Evolutionary conservation across 2,888 invertebrate genomes (phyloP).

Genomic region (Cremastobaeus sp.): DNA sequence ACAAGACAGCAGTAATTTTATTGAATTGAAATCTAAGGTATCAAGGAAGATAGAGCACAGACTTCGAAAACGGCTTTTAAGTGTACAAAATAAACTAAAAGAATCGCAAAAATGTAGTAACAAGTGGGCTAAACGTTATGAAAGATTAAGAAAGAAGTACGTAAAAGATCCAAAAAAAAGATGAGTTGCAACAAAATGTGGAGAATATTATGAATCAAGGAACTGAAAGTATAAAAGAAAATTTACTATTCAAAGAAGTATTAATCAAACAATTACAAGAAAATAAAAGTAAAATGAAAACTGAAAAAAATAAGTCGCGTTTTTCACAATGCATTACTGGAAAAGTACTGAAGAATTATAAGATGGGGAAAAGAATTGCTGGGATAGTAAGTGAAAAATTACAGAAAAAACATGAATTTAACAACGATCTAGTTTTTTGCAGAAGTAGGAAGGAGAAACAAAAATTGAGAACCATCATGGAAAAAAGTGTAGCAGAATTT

Average conservation of each 20-base stretch:
- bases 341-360: constrained; percentile 26
- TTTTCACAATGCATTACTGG: constrained; percentile 17
- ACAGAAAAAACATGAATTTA: constrained; percentile 10
- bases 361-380: constrained; percentile 8
- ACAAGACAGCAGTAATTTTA: not conserved
- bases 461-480: constrained; percentile 1
- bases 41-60: not conserved
- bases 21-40: not conserved
- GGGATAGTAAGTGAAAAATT: constrained; percentile 9
- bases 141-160: too few species aligned
- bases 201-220: constrained; percentile 16
- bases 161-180: too few species aligned
- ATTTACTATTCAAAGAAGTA: constrained; percentile 14
- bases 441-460: constrained; percentile 22
- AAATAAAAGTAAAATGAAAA: constrained; percentile 8
- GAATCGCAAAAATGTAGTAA: not conserved
- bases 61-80: not conserved
- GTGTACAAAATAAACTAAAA: not conserved
- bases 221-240: constrained; percentile 6
- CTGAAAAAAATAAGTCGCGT: constrained; percentile 13
- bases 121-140: too few species aligned
- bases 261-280: constrained; percentile 18
- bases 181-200: not conserved
- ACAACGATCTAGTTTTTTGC: constrained; percentile 5
- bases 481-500: constrained; percentile 19